Percentiles rank a stretch among this genome's conserved stretches.
phyloP scores from a whole-genome alignment of 2,797 vertebrate species.

The Apodemus agrarius region DNA sequence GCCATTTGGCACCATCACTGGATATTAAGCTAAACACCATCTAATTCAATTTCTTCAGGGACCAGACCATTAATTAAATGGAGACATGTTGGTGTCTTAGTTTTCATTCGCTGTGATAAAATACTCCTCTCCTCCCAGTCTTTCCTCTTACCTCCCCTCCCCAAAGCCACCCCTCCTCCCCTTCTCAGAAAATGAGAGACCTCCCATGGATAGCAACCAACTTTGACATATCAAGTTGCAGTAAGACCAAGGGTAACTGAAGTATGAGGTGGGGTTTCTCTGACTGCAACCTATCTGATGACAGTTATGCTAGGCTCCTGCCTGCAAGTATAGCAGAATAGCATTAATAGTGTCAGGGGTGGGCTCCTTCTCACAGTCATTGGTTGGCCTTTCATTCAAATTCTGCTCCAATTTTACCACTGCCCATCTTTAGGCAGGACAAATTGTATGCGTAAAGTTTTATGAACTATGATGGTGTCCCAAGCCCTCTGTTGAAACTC shows the following conservation, averaged over 20 bases:
- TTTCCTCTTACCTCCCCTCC: too few species aligned
- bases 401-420: background rate
- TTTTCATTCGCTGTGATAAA: background rate
- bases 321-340: background rate
- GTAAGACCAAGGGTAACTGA: background rate
- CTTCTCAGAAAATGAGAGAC: background rate
- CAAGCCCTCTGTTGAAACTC: background rate
- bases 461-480: background rate
- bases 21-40: background rate
- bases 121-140: background rate
- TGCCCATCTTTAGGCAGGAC: background rate
- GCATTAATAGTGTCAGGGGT: background rate
- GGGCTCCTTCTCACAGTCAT: background rate
- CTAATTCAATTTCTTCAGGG: background rate
- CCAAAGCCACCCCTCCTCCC: too few species aligned
- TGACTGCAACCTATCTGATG: background rate
- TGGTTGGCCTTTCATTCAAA: background rate
- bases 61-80: background rate
- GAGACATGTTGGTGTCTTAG: background rate
- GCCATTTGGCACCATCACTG: background rate
- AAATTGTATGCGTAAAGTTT: background rate
- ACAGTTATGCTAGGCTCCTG: background rate
- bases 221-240: background rate
- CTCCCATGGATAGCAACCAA: background rate
- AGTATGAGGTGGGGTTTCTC: too few species aligned